Evolutionary conservation across 2,797 vertebrate species (phyloP).

Genomic region (Coccyzus lansbergi): DNA sequence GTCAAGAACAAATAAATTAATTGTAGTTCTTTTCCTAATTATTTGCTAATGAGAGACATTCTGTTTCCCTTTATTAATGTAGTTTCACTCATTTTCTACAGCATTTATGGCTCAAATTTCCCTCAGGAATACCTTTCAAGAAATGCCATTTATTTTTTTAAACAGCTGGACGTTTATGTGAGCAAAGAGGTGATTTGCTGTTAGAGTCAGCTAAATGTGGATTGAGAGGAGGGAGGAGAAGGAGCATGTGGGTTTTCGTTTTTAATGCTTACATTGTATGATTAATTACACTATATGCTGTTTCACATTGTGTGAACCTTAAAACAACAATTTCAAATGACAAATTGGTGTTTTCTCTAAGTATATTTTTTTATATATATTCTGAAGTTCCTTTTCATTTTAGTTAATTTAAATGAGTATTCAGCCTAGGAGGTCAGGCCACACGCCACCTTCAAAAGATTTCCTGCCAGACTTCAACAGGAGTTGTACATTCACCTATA

Average conservation of each 20-base stretch:
- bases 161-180: background rate
- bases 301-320: background rate
- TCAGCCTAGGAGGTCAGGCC: background rate
- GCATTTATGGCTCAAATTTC: background rate
- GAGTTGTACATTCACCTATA: background rate
- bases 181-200: background rate
- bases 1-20: background rate
- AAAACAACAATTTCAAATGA: background rate
- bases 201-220: background rate
- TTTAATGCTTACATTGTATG: background rate
- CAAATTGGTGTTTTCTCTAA: background rate
- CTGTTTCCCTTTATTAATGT: background rate
- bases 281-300: background rate
- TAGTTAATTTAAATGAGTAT: background rate
- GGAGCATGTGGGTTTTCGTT: rapidly evolving
- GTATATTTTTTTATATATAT: background rate
- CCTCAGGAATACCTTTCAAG: background rate
- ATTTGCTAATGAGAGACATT: background rate
- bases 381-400: background rate
- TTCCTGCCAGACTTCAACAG: background rate
- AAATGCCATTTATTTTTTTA: background rate
- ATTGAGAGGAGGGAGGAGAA: background rate
- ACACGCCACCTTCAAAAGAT: background rate
- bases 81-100: background rate
- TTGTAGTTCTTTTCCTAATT: background rate